A percentile compares a stretch with the other conserved stretches of the same genome.
Evolutionary conservation across 2,797 vertebrate species (phyloP).

Genomic region (Poeciliopsis infans): DNA sequence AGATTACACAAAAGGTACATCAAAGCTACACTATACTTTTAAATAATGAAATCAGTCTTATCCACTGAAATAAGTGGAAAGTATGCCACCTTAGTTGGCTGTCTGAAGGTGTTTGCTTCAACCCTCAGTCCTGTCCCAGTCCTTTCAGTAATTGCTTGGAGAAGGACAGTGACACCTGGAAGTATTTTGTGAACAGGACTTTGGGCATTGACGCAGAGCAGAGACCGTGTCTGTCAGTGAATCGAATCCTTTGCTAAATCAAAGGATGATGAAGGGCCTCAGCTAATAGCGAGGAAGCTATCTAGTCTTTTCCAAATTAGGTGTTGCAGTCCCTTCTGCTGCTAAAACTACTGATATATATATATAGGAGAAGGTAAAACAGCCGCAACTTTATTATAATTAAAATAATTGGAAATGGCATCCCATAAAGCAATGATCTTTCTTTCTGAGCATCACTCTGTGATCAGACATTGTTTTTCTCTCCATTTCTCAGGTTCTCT

Average conservation of each 20-base stretch:
- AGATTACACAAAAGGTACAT: not conserved
- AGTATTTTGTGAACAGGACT: not conserved
- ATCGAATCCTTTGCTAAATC: not conserved
- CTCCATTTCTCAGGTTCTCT: constrained; percentile 12
- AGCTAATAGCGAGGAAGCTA: not conserved
- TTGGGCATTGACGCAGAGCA: not conserved
- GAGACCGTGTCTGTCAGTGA: not conserved
- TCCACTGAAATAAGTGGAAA: not conserved
- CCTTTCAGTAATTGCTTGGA: not conserved
- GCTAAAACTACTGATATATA: not conserved
- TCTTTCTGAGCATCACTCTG: not conserved
- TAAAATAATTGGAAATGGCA: not conserved
- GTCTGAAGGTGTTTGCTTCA: not conserved
- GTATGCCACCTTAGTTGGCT: not conserved
- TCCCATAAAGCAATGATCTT: not conserved
- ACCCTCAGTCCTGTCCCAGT: not conserved
- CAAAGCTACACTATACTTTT: not conserved
- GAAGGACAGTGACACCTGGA: not conserved
- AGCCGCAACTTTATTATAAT: not conserved
- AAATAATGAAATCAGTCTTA: not conserved
- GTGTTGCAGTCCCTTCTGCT: too few species aligned
- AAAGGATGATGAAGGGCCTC: not conserved
- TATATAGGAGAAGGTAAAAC: not conserved
- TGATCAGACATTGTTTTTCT: not conserved
- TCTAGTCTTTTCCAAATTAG: not conserved